These are phyloP conservation scores for Cataglyphis rosenhaueri DNA, from an alignment of 2,888 invertebrate genomes.

Conservation along the genomic window DNA sequence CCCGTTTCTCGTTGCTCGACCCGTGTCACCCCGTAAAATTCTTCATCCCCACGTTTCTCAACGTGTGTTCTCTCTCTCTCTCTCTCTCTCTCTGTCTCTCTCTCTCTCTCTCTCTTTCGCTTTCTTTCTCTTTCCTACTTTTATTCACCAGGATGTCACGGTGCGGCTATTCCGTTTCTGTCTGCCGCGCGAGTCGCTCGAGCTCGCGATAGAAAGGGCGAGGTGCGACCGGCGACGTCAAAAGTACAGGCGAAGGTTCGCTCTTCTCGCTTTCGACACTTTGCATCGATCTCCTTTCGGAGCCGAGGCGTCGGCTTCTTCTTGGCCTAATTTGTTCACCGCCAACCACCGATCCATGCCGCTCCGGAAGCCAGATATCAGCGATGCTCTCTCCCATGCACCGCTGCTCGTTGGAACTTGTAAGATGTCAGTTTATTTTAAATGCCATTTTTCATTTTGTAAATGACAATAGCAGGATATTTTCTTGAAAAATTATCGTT, in stretches of 20 bases:
- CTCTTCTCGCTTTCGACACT: slow-evolving; percentile 73
- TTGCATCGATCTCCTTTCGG: slow-evolving; percentile 71
- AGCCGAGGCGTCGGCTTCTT: slow-evolving; percentile 30
- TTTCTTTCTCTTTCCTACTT: slow-evolving; percentile 50
- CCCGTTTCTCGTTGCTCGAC: slow-evolving; percentile 69
- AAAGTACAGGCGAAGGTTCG: slow-evolving; percentile 75
- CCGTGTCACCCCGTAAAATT: slow-evolving; percentile 74
- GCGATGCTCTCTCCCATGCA: slow-evolving; percentile 7
- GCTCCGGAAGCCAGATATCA: background rate
- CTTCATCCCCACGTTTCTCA: slow-evolving; percentile 64
- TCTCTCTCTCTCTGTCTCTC: slow-evolving; percentile 40
- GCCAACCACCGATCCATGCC: background rate
- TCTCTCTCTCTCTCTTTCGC: slow-evolving; percentile 7
- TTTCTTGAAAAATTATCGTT: background rate
- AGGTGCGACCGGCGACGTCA: slow-evolving; percentile 70
- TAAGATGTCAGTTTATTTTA: background rate
- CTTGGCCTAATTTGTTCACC: slow-evolving; percentile 37
- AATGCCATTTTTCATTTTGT: background rate
- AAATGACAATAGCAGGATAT: background rate
- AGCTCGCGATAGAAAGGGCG: slow-evolving; percentile 55
- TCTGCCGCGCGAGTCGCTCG: slow-evolving; percentile 34
- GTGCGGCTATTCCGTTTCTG: slow-evolving; percentile 46
- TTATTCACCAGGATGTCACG: slow-evolving; percentile 32
- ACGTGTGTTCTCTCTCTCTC: slow-evolving; percentile 26
- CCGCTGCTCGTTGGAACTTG: background rate